phyloP scores from a whole-genome alignment of 2,888 invertebrate species.

The Tetragonula carbonaria region DNA sequence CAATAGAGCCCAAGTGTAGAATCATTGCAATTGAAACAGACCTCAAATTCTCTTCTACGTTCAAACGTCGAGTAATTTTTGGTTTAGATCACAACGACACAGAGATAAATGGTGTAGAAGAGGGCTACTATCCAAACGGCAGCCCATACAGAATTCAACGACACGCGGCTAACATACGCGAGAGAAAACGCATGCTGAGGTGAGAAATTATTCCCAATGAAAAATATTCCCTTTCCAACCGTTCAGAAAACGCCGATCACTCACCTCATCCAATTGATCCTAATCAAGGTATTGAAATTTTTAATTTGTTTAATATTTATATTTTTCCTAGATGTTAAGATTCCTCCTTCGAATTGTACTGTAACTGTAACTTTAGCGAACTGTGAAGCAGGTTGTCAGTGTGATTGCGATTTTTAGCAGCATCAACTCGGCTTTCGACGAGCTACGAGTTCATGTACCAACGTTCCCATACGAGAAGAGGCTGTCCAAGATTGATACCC shows the following conservation, averaged over 20 bases:
- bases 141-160: constrained; percentile 95
- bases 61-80: not conserved
- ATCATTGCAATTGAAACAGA: too few relatives aligned
- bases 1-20: too few relatives aligned
- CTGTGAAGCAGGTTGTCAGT: constrained; percentile 75
- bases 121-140: constrained; percentile 88
- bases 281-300: not conserved
- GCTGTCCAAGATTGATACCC: constrained; percentile 98
- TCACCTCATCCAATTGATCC: too few relatives aligned
- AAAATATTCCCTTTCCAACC: not conserved
- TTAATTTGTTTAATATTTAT: not conserved
- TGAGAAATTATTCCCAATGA: constrained; percentile 83
- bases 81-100: constrained; percentile 79
- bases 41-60: too few relatives aligned
- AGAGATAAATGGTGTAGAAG: constrained; percentile 83
- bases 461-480: constrained; percentile 99
- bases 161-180: constrained; percentile 97
- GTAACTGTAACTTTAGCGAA: not conserved
- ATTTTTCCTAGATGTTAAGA: too few relatives aligned
- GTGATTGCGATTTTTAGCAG: constrained; percentile 90
- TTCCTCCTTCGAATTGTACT: too few relatives aligned
- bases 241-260: too few relatives aligned
- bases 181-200: constrained; percentile 99
- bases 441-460: constrained; percentile 98
- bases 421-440: constrained; percentile 99